Percentiles rank a stretch among this genome's conserved stretches.
These are phyloP conservation scores for Platichthys flesus DNA, from an alignment of 2,113 vertebrate genomes.

Conservation along the genomic window DNA sequence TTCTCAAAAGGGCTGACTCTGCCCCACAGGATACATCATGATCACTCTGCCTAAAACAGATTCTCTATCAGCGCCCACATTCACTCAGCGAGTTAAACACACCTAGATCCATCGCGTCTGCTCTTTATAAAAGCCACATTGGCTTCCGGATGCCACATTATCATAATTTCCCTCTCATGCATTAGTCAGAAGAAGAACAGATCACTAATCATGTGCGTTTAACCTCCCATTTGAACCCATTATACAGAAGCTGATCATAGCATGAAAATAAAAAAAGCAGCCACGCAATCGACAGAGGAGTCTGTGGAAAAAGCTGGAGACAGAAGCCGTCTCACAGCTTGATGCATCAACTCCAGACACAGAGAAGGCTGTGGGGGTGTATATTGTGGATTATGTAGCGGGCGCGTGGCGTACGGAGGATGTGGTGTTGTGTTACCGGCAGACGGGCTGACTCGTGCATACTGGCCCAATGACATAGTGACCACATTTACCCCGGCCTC, in stretches of 20 bases:
- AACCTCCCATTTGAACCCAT: conserved; percentile 65
- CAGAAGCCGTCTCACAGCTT: conserved; percentile 46
- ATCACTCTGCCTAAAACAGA: conserved; percentile 18
- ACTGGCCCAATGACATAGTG: conserved; percentile 72
- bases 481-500: conserved; percentile 64
- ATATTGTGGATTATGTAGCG: conserved; percentile 24
- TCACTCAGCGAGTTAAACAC: conserved; percentile 21
- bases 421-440: conserved; percentile 67
- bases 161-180: conserved; percentile 51
- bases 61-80: conserved; percentile 16
- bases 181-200: conserved; percentile 58
- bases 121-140: conserved; percentile 35
- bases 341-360: conserved; percentile 47
- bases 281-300: conserved; percentile 38
- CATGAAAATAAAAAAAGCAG: conserved; percentile 26
- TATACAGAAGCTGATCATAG: conserved; percentile 55
- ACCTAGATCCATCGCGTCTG: neutral
- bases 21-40: conserved; percentile 17
- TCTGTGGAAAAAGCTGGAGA: conserved; percentile 54
- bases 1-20: conserved; percentile 50
- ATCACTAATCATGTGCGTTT: conserved; percentile 62
- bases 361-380: conserved; percentile 15
- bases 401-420: conserved; percentile 28
- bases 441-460: conserved; percentile 67
- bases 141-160: conserved; percentile 48